These are phyloP conservation scores for Pampusana beccarii DNA, from an alignment of 2,113 vertebrate species.

Conservation along the genomic window DNA sequence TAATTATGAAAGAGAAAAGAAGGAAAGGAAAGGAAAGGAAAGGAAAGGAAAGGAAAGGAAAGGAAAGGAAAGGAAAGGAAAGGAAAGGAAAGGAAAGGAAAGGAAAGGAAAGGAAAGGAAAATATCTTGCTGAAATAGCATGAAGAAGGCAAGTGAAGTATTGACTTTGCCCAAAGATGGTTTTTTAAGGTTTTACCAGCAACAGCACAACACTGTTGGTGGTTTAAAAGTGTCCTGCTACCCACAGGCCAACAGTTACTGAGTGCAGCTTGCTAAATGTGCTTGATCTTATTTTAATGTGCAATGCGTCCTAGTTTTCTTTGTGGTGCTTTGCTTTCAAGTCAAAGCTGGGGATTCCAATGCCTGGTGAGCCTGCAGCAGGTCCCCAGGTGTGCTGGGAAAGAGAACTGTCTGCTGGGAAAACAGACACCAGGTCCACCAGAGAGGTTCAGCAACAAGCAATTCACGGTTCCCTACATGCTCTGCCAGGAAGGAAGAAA, in stretches of 20 bases:
- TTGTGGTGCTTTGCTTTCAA: conserved; percentile 6
- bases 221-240: not conserved
- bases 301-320: not conserved
- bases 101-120: no score
- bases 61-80: no score
- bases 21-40: no score
- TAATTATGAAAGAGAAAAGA: not conserved
- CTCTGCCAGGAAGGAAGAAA: not conserved
- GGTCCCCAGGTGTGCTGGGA: not conserved
- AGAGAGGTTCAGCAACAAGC: not conserved
- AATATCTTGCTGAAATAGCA: not conserved
- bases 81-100: not conserved
- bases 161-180: not conserved
- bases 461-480: not conserved
- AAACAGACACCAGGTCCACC: not conserved
- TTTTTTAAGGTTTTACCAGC: not conserved
- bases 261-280: not conserved
- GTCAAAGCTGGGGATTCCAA: not conserved
- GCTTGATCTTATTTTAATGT: not conserved
- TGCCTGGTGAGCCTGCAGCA: not conserved
- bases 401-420: not conserved
- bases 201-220: not conserved
- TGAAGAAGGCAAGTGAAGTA: not conserved
- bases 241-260: not conserved
- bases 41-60: not conserved